Evolutionary conservation across 2,888 invertebrate species (phyloP).

Genomic region (Fragum whitleyi): DNA sequence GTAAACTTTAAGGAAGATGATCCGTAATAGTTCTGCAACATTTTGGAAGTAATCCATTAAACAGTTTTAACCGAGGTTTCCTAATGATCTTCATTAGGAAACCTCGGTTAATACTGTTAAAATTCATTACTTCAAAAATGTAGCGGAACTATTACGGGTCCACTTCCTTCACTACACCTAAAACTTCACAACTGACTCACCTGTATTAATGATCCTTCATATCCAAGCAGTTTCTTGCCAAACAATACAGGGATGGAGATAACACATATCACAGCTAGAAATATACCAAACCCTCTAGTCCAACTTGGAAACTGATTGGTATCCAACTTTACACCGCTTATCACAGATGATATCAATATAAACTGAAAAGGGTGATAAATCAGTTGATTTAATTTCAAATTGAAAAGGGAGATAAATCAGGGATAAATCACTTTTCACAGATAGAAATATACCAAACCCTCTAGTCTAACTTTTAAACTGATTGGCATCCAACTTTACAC

Average conservation of each 20-base stretch:
- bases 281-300: slow-evolving; percentile 90
- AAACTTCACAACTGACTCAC: too few species aligned
- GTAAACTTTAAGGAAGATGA: too few species aligned
- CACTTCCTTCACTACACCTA: too few species aligned
- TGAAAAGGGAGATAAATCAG: not conserved
- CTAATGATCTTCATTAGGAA: too few species aligned
- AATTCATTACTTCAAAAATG: too few species aligned
- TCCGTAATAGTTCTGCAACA: too few species aligned
- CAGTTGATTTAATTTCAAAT: too few species aligned
- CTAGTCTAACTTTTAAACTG: slow-evolving; percentile 90
- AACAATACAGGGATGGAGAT: slow-evolving; percentile 73
- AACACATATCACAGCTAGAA: slow-evolving; percentile 85
- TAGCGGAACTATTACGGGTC: too few species aligned
- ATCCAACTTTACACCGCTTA: slow-evolving; percentile 81
- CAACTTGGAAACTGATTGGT: slow-evolving; percentile 89
- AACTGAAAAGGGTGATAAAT: slow-evolving; percentile 68
- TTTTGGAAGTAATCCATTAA: too few species aligned
- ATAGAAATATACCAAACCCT: slow-evolving; percentile 89
- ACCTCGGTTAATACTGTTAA: too few species aligned
- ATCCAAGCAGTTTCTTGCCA: slow-evolving; percentile 58
- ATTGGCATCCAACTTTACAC: slow-evolving; percentile 86
- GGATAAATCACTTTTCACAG: slow-evolving; percentile 71
- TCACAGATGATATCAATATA: slow-evolving; percentile 89
- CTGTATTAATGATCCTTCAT: slow-evolving; percentile 66
- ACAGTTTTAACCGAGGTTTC: too few species aligned